These are phyloP conservation scores for Anoplophora glabripennis DNA, from an alignment of 1,140 invertebrate species.

Conservation along the genomic window DNA sequence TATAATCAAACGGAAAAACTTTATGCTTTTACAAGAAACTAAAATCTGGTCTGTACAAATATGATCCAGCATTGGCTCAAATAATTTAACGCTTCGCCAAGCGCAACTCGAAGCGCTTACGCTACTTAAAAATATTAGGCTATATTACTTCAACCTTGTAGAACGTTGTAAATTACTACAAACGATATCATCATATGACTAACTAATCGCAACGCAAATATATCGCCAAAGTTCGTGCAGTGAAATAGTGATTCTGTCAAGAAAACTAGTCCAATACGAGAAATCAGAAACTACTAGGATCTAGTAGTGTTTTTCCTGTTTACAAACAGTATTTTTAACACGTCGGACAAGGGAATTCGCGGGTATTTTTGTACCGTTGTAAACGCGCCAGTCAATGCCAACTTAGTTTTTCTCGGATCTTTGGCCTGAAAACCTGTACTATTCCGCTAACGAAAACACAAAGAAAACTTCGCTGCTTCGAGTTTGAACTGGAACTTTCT, in stretches of 20 bases:
- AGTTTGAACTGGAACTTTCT: background rate
- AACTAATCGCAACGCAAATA: background rate
- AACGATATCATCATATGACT: background rate
- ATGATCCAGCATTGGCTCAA: too few relatives aligned
- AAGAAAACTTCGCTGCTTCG: background rate
- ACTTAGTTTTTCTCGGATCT: conserved; percentile 15
- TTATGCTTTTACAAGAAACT: too few relatives aligned
- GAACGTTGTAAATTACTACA: too few relatives aligned
- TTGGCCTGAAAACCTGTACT: conserved; percentile 5
- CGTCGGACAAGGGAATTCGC: background rate
- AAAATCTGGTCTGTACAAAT: too few relatives aligned
- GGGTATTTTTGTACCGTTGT: conserved; percentile 28
- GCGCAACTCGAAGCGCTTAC: too few relatives aligned
- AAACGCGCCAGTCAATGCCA: conserved; percentile 25
- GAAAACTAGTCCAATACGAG: background rate
- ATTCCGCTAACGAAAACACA: background rate
- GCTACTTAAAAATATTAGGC: too few relatives aligned
- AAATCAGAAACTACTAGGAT: background rate
- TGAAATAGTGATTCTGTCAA: background rate
- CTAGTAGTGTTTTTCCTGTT: background rate
- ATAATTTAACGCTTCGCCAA: too few relatives aligned
- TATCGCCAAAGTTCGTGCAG: background rate
- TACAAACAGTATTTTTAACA: conserved; percentile 18
- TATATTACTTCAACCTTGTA: too few relatives aligned
- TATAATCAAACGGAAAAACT: too few relatives aligned